phyloP scores from a whole-genome alignment of 2,888 invertebrate genomes.

The Pseudococcus longispinus region DNA sequence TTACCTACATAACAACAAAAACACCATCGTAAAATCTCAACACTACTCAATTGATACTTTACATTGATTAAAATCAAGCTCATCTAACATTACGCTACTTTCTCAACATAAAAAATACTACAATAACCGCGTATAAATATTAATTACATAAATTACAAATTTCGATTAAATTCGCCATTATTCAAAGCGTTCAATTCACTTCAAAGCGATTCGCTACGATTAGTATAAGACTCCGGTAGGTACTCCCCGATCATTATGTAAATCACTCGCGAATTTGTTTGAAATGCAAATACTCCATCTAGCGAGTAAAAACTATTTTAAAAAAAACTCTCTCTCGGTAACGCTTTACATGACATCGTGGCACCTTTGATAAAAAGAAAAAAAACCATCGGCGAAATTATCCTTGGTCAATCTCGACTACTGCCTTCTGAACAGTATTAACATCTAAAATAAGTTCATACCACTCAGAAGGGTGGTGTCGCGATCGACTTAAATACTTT shows the following conservation, averaged over 20 bases:
- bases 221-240: not conserved
- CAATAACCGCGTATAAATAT: not conserved
- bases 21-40: too few relatives aligned
- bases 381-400: not conserved
- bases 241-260: conserved; percentile 10
- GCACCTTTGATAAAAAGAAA: not conserved
- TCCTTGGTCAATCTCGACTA: conserved; percentile 48
- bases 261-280: conserved; percentile 7
- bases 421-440: conserved; percentile 57
- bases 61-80: too few relatives aligned
- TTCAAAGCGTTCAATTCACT: conserved; percentile 2
- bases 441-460: conserved; percentile 55
- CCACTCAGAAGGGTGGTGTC: conserved; percentile 55
- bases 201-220: conserved; percentile 17
- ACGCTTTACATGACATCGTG: too few relatives aligned
- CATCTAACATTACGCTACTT: not conserved
- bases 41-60: too few relatives aligned
- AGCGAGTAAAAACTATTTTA: not conserved
- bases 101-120: not conserved
- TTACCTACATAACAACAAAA: too few relatives aligned
- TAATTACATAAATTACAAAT: not conserved
- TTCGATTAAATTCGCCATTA: not conserved
- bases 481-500: not conserved
- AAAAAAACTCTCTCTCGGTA: not conserved
- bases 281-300: conserved; percentile 1